phyloP scores from a whole-genome alignment of 2,113 vertebrate species.

The Todiramphus saurophagus region DNA sequence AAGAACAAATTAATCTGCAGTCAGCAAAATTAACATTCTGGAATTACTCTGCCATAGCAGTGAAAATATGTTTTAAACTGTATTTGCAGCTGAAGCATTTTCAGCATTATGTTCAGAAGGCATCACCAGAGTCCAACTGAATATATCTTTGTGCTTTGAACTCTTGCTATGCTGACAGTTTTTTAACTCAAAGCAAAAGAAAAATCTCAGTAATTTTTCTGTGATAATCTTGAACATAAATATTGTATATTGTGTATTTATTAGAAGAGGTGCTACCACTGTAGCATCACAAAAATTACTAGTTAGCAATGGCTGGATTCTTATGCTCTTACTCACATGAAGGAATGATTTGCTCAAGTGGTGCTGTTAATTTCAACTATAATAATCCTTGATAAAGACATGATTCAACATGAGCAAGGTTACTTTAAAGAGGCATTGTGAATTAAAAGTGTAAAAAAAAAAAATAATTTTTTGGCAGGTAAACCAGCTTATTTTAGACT shows the following conservation, averaged over 20 bases:
- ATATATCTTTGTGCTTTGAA: neutral
- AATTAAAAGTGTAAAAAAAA: neutral
- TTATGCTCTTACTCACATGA: constrained; percentile 10
- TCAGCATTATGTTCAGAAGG: constrained; percentile 25
- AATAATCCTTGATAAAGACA: constrained; percentile 15
- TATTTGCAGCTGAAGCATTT: neutral
- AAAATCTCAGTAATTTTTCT: constrained; percentile 20
- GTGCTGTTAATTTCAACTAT: neutral
- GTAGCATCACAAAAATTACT: constrained; percentile 1
- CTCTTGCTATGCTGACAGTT: neutral
- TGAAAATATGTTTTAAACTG: neutral
- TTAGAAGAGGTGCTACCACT: neutral
- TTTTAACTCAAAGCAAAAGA: constrained; percentile 17
- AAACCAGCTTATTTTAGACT: neutral
- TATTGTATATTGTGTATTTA: neutral
- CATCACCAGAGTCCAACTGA: neutral
- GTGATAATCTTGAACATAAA: neutral
- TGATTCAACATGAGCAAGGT: constrained; percentile 15
- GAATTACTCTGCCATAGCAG: neutral
- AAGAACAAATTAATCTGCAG: constrained; percentile 5
- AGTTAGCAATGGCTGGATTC: constrained; percentile 1
- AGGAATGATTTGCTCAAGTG: constrained; percentile 20
- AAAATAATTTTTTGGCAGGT: neutral
- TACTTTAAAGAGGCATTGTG: neutral
- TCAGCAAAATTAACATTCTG: neutral